These are phyloP conservation scores for Oreochromis tanganicae DNA, from an alignment of 2,113 vertebrate genomes.

Conservation along the genomic window DNA sequence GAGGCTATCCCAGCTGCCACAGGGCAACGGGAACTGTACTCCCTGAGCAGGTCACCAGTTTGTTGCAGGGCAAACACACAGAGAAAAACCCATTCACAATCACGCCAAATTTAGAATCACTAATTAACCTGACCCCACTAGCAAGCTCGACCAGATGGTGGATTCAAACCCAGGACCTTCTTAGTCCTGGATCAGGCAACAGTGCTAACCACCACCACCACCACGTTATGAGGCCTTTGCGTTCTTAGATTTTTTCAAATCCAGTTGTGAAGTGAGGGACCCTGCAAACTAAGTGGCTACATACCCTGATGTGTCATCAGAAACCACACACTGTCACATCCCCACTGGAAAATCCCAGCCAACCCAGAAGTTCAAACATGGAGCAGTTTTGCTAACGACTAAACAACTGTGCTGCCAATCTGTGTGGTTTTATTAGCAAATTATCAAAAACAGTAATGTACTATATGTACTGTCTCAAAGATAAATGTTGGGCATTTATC, in stretches of 20 bases:
- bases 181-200: not conserved
- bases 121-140: not conserved
- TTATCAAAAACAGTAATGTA: not conserved
- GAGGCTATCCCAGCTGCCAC: not conserved
- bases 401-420: not conserved
- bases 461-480: not conserved
- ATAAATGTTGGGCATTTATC: not conserved
- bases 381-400: too few relatives aligned
- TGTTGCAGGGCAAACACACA: not conserved
- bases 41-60: not conserved
- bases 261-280: not conserved
- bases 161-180: not conserved
- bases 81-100: not conserved
- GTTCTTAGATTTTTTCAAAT: not conserved
- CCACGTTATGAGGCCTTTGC: not conserved
- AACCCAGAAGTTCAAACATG: not conserved
- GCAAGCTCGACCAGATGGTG: not conserved
- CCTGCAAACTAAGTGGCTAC: not conserved
- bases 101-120: not conserved
- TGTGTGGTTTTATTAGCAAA: not conserved
- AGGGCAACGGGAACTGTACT: not conserved
- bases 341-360: not conserved
- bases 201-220: not conserved
- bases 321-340: not conserved
- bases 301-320: not conserved